These are phyloP conservation scores for Apaloderma vittatum DNA, from an alignment of 2,113 vertebrate genomes.

Conservation along the genomic window DNA sequence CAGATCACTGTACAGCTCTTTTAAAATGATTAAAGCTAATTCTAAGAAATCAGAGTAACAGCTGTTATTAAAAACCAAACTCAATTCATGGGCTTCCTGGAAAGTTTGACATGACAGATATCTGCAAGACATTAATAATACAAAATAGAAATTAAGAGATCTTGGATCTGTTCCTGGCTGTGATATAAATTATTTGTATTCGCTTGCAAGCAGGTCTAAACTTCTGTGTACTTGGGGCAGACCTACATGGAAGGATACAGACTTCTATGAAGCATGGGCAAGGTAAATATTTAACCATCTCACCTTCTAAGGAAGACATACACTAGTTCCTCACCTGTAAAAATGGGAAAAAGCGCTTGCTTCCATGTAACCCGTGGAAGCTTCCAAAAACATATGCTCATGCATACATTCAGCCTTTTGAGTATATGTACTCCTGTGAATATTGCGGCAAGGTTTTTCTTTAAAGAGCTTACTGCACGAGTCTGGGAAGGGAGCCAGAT, in stretches of 20 bases:
- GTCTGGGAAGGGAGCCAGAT: slow-evolving; percentile 20
- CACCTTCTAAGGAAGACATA: not conserved
- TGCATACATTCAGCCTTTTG: not conserved
- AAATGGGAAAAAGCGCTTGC: not conserved
- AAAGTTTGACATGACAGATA: slow-evolving; percentile 70
- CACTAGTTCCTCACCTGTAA: not conserved
- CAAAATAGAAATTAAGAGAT: slow-evolving; percentile 38
- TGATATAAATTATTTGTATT: slow-evolving; percentile 22
- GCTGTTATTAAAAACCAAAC: slow-evolving; percentile 62
- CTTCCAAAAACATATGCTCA: not conserved
- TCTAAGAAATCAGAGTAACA: slow-evolving; percentile 74
- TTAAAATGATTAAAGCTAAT: slow-evolving; percentile 69
- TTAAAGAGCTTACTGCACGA: not conserved
- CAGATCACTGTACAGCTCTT: slow-evolving; percentile 59
- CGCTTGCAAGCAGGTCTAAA: not conserved
- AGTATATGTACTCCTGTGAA: not conserved
- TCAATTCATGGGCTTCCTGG: slow-evolving; percentile 60
- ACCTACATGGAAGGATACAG: not conserved
- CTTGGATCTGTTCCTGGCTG: slow-evolving; percentile 17
- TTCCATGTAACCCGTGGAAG: not conserved
- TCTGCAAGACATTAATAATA: slow-evolving; percentile 61
- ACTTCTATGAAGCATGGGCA: not conserved
- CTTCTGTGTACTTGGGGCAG: not conserved
- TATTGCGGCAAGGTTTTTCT: not conserved
- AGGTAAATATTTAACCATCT: not conserved